phyloP scores from a whole-genome alignment of 92 coral and sea anemone species.

The Plumapathes pennacea region DNA sequence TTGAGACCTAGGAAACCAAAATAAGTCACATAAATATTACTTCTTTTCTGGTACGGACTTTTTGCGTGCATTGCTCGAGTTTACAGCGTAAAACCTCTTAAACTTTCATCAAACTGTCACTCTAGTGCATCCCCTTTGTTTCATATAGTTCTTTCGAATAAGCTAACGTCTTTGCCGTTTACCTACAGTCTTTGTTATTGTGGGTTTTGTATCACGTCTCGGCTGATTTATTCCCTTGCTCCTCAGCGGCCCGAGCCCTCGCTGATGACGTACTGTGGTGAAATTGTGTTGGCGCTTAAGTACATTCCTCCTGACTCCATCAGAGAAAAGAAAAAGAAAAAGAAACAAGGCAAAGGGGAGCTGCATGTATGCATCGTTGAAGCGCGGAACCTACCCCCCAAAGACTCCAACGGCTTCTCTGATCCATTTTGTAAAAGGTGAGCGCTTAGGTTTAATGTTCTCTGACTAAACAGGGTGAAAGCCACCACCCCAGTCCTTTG shows the following conservation, averaged over 20 bases:
- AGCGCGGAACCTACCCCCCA: constrained; percentile 85
- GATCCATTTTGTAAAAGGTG: constrained; percentile 98
- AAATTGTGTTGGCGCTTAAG: constrained; percentile 72
- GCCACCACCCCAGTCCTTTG: too few species aligned
- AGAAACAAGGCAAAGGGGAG: constrained; percentile 61
- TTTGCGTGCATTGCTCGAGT: neutral
- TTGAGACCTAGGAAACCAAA: too few species aligned
- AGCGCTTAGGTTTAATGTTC: too few species aligned
- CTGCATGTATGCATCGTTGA: constrained; percentile 73
- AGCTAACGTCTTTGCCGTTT: neutral
- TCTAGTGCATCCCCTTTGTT: too few species aligned
- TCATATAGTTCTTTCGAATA: neutral
- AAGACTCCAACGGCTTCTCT: constrained; percentile 93
- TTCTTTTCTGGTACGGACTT: too few species aligned
- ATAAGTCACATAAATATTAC: too few species aligned
- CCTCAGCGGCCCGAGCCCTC: constrained; percentile 81
- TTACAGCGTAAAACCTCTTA: neutral
- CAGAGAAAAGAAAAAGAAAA: constrained; percentile 78
- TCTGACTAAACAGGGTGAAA: too few species aligned
- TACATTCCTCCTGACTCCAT: constrained; percentile 66
- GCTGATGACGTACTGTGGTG: constrained; percentile 87
- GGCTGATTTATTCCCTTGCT: too few species aligned
- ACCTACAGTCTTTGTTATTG: neutral
- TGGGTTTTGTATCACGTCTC: neutral
- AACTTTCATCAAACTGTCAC: too few species aligned